Base-by-base conservation (phyloP, 2,888 invertebrate species). In the Pachydiplax longipennis region DNA sequence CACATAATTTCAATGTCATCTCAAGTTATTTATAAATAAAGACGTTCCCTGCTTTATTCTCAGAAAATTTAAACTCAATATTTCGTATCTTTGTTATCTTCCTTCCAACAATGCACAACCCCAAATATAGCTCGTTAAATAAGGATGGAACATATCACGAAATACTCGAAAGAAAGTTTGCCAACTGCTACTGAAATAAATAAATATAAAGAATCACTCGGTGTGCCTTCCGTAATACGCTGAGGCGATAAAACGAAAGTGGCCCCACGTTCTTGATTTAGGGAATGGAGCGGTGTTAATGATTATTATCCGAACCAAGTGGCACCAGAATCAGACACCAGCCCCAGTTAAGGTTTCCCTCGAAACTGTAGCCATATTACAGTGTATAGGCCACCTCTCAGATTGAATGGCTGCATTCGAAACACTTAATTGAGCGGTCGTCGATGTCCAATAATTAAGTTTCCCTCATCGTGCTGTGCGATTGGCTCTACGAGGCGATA, bases 391-490 rank as follows among this genome's bases (percentile, higher is more conserved):
- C 58, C 80, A 15, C 35, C 61, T 37, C 37, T 8, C 31, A 87
- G 87, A 87, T 61, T 37, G 87, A 65, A 87, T 40, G 61, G 35
- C 37, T 12, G 22, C 65, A 22, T 44, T 25, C 82, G 87, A 87
- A 73, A 87, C 65, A 65, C 87, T 87, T 87, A 87, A 87, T 87
- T 87, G 87, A 58, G 61, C 31, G 35, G 37, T 22, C 18, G 87
- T 65, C 61, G 87, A 87, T 61, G 61, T 61, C 37, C 87, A 18
- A 61, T 87, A 87, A 87, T 87, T 87, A 87, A 87, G 87, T 87
- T 73, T 87, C 87, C 61, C 37, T 12, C n/a, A 2, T 53, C 65
- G 35, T 31, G 58, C 61, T 53, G 37, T 37, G 37, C n/a, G 61
- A 37, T 37, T 22, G 37, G 87, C 4, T 87, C n/a, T 22, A 61